Conservation (phyloP, 2,797 vertebrate genomes). For the Todus mexicanus region DNA sequence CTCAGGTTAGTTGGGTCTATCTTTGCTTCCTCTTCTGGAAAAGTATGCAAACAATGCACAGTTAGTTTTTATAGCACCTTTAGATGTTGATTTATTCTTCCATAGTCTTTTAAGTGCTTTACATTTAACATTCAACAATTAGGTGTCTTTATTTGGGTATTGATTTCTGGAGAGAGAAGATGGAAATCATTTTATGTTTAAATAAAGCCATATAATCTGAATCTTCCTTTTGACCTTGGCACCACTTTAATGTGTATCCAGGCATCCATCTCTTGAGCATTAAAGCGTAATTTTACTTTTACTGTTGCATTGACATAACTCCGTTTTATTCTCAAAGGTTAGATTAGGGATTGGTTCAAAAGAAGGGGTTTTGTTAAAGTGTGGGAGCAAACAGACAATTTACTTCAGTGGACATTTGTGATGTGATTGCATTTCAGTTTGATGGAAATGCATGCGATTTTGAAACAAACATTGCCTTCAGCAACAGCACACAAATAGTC, state of each 20-base stretch:
- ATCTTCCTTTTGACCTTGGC: background rate
- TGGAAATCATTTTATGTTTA: background rate
- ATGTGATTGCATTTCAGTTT: background rate
- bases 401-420: background rate
- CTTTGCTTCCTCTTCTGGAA: background rate
- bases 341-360: background rate
- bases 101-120: background rate
- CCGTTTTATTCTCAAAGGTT: background rate
- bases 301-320: background rate
- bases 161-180: background rate
- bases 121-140: background rate
- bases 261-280: background rate
- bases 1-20: background rate
- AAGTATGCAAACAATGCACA: background rate
- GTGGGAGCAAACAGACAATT: background rate
- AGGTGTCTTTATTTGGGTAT: background rate
- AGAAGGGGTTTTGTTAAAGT: background rate
- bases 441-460: background rate
- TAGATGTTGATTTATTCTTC: background rate
- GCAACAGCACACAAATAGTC: background rate
- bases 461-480: background rate
- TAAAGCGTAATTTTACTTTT: background rate
- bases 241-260: background rate
- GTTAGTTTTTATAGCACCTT: background rate
- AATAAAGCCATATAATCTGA: background rate